phyloP scores from a whole-genome alignment of 2,797 vertebrate genomes.

The Artibeus lituratus region DNA sequence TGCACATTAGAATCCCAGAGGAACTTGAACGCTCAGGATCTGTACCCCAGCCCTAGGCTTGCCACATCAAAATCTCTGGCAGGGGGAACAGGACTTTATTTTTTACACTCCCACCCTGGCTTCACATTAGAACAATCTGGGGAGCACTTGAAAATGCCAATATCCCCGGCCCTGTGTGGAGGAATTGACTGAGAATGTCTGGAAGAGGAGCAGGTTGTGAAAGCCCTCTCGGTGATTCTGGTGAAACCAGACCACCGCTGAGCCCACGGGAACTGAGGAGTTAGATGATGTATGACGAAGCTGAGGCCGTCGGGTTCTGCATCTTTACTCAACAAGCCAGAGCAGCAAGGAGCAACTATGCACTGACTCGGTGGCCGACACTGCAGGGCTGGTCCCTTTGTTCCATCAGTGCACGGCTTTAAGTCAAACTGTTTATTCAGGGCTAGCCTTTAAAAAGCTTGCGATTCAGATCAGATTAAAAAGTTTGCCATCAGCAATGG shows the following conservation, averaged over 20 bases:
- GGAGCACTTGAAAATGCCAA: slow-evolving; percentile 4
- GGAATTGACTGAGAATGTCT: neutral
- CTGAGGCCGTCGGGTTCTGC: neutral
- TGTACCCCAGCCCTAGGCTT: neutral
- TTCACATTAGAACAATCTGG: neutral
- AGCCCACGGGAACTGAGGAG: neutral
- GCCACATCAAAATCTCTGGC: neutral
- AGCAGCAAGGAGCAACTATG: neutral
- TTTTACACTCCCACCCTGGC: neutral
- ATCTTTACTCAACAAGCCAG: neutral
- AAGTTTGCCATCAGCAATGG: neutral
- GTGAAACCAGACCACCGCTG: neutral
- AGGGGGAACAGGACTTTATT: neutral
- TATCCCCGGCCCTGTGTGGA: neutral
- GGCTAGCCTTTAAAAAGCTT: neutral
- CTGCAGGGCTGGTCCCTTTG: neutral
- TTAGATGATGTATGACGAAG: neutral
- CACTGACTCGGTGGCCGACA: accelerated
- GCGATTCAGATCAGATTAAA: neutral
- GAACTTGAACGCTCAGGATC: neutral
- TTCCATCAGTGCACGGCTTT: neutral
- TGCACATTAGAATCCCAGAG: neutral
- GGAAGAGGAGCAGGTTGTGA: neutral
- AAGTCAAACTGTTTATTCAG: neutral
- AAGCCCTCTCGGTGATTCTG: neutral